Percentiles rank a stretch among this genome's conserved stretches.
These are phyloP conservation scores for Chanos chanos DNA, from an alignment of 2,797 vertebrate genomes.

Conservation along the genomic window DNA sequence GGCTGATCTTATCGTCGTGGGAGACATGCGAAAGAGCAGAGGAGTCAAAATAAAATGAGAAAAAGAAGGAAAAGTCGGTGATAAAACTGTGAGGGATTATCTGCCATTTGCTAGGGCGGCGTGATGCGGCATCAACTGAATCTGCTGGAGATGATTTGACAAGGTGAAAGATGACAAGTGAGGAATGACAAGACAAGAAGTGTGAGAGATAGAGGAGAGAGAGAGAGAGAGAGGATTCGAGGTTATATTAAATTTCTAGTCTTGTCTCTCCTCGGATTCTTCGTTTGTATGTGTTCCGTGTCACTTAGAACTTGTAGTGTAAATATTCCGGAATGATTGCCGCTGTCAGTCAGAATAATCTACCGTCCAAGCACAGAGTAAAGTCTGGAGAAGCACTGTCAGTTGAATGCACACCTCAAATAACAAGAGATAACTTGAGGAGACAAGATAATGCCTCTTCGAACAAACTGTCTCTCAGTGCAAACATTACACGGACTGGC, in stretches of 20 bases:
- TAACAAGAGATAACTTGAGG: slow-evolving; percentile 48
- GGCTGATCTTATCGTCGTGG: slow-evolving; percentile 72
- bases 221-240: slow-evolving; percentile 39
- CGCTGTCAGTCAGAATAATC: slow-evolving; percentile 67
- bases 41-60: slow-evolving; percentile 52
- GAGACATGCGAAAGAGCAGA: slow-evolving; percentile 64
- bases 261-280: slow-evolving; percentile 27
- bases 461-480: slow-evolving; percentile 36
- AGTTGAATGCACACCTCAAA: slow-evolving; percentile 43
- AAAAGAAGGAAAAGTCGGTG: slow-evolving; percentile 56
- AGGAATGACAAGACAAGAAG: not conserved
- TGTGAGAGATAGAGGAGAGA: slow-evolving; percentile 6
- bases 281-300: slow-evolving; percentile 60
- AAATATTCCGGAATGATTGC: slow-evolving; percentile 67
- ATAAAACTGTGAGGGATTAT: slow-evolving; percentile 77
- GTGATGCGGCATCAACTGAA: slow-evolving; percentile 75
- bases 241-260: slow-evolving; percentile 33
- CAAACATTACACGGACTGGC: slow-evolving; percentile 31
- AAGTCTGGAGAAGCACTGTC: slow-evolving; percentile 42
- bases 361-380: slow-evolving; percentile 46
- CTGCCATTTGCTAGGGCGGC: slow-evolving; percentile 64
- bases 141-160: slow-evolving; percentile 68
- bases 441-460: slow-evolving; percentile 46
- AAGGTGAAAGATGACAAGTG: slow-evolving; percentile 22
- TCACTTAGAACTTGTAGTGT: slow-evolving; percentile 66